Conservation (phyloP, 1,140 invertebrate genomes). For the Elysia chlorotica region DNA sequence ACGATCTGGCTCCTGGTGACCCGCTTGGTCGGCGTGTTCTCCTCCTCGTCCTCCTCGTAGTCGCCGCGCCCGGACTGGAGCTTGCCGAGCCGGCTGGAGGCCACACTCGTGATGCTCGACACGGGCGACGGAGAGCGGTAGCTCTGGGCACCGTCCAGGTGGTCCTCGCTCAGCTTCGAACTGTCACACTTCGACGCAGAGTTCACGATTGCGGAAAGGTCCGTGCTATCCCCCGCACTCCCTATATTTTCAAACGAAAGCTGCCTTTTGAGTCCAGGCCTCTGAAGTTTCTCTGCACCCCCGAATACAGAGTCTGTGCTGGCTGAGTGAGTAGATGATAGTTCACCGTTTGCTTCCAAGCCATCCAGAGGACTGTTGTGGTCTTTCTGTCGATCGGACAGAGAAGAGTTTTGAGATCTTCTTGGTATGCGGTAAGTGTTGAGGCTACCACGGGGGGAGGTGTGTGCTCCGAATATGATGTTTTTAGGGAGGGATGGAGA, state of each 20-base stretch:
- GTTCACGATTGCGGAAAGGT: conserved; percentile 6
- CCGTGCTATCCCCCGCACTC: neutral
- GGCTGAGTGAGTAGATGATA: neutral
- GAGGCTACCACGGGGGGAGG: conserved; percentile 26
- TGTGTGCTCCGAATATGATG: conserved; percentile 24
- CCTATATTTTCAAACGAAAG: conserved; percentile 15
- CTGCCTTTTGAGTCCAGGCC: neutral
- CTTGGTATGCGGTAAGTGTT: conserved; percentile 24
- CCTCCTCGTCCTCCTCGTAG: no score
- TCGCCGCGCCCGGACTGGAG: conserved; percentile 15
- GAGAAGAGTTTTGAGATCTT: no score
- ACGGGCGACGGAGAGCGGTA: conserved; percentile 34
- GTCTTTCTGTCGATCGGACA: no score
- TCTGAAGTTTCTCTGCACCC: conserved; percentile 5
- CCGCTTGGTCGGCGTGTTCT: conserved; percentile 35
- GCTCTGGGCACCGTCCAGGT: conserved; percentile 14
- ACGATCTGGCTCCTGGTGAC: conserved; percentile 38
- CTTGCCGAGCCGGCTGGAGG: neutral
- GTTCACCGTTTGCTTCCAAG: neutral
- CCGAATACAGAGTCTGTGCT: conserved; percentile 3
- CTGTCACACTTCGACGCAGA: conserved; percentile 13
- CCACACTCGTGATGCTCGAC: conserved; percentile 27
- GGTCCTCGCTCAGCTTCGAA: neutral
- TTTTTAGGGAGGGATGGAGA: conserved; percentile 30
- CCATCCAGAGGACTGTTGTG: neutral